Base-by-base conservation (phyloP, 2,888 invertebrate genomes). In the Lasius fuliginosus region DNA sequence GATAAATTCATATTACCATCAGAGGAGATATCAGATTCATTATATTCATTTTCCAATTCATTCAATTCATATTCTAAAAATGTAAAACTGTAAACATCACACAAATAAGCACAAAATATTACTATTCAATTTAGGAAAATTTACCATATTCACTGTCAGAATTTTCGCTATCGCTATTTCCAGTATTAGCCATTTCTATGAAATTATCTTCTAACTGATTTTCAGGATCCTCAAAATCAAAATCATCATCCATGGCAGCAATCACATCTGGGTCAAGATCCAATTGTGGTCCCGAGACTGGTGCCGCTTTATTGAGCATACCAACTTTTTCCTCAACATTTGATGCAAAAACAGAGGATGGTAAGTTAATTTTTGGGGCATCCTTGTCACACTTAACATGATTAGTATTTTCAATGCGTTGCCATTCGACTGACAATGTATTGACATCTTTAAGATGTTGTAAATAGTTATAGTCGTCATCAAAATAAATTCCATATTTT, bases 381-480 rank as follows among this genome's bases (percentile, higher is more conserved):
- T 92, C 89, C 46, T 94, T 94, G 49, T 94, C 92, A 27, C 84
- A 94, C 90, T 94, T 92, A 15, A 85, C 77, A 15, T 82, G 83
- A 46, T 82, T 91, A 12, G 86, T 82, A 71, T 88, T 89, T 30
- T 94, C 93, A 92, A 96, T 92, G 23, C 91, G 90, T 86, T 96
- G 96, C 95, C 97, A 95, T 83, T 96, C 96, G 86, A 96, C 94
- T 1, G 95, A 95, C 86, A 96, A 95, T 88, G 96, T 96, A 89
- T 95, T 95, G 0, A 96, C 95, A 86, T 97, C 97, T 91, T 96
- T 96, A 82, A 99, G 96, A 96, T 99, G 99, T 94, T 99, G 98
- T 88, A 99, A 95, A 93, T 99, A 99, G 94, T 99, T 97, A 94
- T 99, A 99, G 91, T 99, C 98, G 95, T 99, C 99, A 92, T 99